Evolutionary conservation across 2,797 vertebrate species (phyloP).

Genomic region (Schizopygopsis malacanthus): DNA sequence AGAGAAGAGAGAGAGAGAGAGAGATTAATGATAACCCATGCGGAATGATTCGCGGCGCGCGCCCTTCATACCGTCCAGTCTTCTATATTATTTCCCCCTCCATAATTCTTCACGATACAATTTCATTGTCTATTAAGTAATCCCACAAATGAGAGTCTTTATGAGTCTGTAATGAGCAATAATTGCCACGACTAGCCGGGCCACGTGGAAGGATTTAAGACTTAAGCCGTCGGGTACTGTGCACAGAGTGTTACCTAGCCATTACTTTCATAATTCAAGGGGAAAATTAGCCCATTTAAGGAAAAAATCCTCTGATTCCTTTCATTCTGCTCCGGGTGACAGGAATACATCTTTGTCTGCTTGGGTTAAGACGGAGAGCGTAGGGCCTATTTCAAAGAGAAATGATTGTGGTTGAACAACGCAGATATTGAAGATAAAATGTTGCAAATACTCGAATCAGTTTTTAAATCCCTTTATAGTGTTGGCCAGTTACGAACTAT

Average conservation of each 20-base stretch:
- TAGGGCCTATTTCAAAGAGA: slow-evolving; percentile 1
- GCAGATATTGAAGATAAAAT: neutral
- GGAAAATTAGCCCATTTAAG: slow-evolving; percentile 99
- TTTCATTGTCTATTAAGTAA: slow-evolving; percentile 98
- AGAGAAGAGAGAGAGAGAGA: slow-evolving; percentile 48
- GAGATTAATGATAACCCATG: slow-evolving; percentile 73
- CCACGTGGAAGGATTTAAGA: slow-evolving; percentile 99
- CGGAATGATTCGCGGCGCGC: slow-evolving; percentile 86
- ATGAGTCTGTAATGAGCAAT: slow-evolving; percentile 99
- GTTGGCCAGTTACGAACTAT: neutral
- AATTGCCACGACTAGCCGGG: slow-evolving; percentile 95
- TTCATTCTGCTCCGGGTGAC: slow-evolving; percentile 87
- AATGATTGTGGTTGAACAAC: neutral
- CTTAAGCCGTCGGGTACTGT: slow-evolving; percentile 97
- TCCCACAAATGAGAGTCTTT: slow-evolving; percentile 96
- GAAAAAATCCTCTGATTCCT: slow-evolving; percentile 90
- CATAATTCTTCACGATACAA: slow-evolving; percentile 97
- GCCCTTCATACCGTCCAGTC: slow-evolving; percentile 82
- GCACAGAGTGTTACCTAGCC: slow-evolving; percentile 98
- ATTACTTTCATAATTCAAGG: slow-evolving; percentile 99
- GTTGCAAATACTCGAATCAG: neutral
- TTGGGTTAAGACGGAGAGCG: slow-evolving; percentile 11
- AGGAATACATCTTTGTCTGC: slow-evolving; percentile 78
- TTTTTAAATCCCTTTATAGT: neutral
- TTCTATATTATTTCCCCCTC: slow-evolving; percentile 87